phyloP scores from a whole-genome alignment of 1,140 invertebrate species.

The Procambarus virginalis region DNA sequence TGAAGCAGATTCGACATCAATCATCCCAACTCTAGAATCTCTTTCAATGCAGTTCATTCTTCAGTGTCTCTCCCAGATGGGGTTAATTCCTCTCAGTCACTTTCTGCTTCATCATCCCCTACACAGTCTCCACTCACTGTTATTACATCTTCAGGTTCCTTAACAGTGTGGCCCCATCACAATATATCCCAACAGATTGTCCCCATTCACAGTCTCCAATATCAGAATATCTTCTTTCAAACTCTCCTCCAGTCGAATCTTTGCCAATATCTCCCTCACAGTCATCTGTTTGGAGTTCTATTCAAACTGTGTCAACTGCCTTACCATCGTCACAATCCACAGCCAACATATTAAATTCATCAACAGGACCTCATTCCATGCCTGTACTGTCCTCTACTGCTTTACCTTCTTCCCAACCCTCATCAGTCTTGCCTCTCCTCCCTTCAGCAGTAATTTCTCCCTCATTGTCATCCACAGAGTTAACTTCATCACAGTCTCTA shows the following conservation, averaged over 20 bases:
- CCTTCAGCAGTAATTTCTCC: background rate
- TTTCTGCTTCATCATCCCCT: background rate
- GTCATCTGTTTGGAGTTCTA: background rate
- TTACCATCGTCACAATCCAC: background rate
- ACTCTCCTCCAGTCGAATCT: background rate
- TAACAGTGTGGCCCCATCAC: background rate
- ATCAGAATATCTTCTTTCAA: background rate
- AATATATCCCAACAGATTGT: background rate
- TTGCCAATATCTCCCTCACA: background rate
- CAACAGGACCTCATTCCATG: background rate
- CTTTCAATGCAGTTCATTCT: background rate
- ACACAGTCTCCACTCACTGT: background rate
- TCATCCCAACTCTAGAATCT: background rate
- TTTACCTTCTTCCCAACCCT: background rate
- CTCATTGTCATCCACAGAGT: background rate
- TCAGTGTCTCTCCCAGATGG: background rate
- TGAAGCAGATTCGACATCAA: background rate
- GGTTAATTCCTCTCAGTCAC: background rate
- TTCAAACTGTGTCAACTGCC: no score
- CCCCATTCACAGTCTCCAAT: background rate
- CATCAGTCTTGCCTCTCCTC: background rate
- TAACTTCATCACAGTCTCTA: background rate
- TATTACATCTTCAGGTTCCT: background rate
- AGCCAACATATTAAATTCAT: background rate
- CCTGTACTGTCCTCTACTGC: background rate